Base-by-base conservation (phyloP, 2,113 vertebrate genomes). In the Maccullochella peelii region DNA sequence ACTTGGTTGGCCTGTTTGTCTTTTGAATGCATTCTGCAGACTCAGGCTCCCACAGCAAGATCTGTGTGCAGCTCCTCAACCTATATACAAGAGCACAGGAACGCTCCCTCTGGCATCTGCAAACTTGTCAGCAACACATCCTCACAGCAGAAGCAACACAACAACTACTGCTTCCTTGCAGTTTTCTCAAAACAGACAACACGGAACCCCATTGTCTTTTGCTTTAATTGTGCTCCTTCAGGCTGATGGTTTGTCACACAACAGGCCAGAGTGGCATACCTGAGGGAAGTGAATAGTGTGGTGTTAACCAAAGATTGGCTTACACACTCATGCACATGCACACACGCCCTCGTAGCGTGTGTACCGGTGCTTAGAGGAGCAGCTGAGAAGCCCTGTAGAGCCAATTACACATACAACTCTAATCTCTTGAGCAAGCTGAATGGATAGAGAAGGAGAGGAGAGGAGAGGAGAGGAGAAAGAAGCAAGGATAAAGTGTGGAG, bases 371-470 rank as follows among this genome's bases (percentile, higher is more conserved):
- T 82, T 73, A 59, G 63, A 77, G 82, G 73, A 79, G 84, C 71
- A 44, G 55, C 76, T 27, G 47, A 61, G 71, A 85, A 82, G 80
- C 86, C 85, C 90, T 90, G 88, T 72, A 89, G 88, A 91, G 83
- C 89, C 91, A 92, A 94, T 94, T 92, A 94, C 85, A 80, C 84
- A 78, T 57, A 63, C 44, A 71, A n/a, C 83, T 89, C 69, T 91
- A 86, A 89, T 88, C 85, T 90, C 91, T 58, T 52, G 73, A 90
- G 86, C 62, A 66, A 66, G 50, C 71, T 72, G 27, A 80, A 86
- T n/a, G 67, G 58, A 81, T 42, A 49, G 78, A 83, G 73, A 20
- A 33, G 44, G 47, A 74, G 58, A 82, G 21, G 25, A 85, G 30
- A 33, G 30, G 30, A 85, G 30, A 33, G 30, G 30, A 33, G 57